A percentile compares a stretch with the other conserved stretches of the same genome.
phyloP scores from a whole-genome alignment of 2,113 vertebrate species.

The Ctenomys sociabilis region DNA sequence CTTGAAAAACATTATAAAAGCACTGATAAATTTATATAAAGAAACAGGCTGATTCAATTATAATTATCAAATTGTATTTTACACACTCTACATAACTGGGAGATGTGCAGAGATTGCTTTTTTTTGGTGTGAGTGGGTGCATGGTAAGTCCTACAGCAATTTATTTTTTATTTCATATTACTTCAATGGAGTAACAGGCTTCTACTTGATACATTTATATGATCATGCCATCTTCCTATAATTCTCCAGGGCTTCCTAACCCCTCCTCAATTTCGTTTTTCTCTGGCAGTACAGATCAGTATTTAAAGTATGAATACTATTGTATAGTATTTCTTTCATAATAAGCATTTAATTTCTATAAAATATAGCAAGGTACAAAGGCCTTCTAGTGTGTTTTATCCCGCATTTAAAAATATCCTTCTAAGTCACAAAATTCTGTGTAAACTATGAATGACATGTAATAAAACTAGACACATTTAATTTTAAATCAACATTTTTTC shows the following conservation, averaged over 20 bases:
- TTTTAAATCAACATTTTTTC: constrained; percentile 36
- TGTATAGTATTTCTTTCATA: constrained; percentile 22
- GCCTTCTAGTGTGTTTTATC: neutral
- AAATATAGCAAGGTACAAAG: constrained; percentile 37
- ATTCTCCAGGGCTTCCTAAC: neutral
- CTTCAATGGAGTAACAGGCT: neutral
- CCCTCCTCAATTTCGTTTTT: neutral
- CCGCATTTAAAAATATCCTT: constrained; percentile 25
- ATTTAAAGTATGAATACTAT: neutral
- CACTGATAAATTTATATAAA: neutral
- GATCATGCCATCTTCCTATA: neutral
- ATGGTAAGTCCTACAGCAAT: neutral
- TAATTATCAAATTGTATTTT: constrained; percentile 20
- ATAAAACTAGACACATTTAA: constrained; percentile 61
- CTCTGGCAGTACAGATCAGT: neutral
- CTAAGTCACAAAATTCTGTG: constrained; percentile 20
- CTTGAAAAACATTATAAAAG: constrained; percentile 36
- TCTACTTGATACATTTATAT: neutral
- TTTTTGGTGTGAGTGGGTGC: neutral
- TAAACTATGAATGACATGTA: constrained; percentile 57
- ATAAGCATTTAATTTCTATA: constrained; percentile 20
- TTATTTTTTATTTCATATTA: neutral
- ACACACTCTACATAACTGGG: neutral
- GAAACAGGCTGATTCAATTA: neutral
- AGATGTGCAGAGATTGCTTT: neutral